Percentiles rank a stretch among this genome's conserved stretches.
These are phyloP conservation scores for Catocala fraxini DNA, from an alignment of 2,888 invertebrate genomes.

Conservation along the genomic window DNA sequence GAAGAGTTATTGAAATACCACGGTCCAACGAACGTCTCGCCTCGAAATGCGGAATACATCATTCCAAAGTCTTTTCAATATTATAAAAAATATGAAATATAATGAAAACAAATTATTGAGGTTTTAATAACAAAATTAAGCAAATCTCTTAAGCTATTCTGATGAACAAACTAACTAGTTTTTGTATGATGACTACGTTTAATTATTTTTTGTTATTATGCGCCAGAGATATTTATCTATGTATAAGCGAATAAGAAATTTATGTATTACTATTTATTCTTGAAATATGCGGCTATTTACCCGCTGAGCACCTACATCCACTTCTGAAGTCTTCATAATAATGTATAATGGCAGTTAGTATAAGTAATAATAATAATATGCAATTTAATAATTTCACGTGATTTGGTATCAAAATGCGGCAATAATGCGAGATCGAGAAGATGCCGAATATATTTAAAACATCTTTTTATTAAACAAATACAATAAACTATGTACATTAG, in stretches of 20 bases:
- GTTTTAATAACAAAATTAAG: not conserved
- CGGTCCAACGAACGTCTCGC: too few species aligned
- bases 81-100: too few species aligned
- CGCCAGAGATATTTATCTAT: not conserved
- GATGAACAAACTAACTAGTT: not conserved
- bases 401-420: slow-evolving; percentile 20
- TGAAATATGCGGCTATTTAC: slow-evolving; percentile 4
- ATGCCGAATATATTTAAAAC: slow-evolving; percentile 14
- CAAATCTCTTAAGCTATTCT: not conserved
- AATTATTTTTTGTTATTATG: not conserved
- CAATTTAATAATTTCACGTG: slow-evolving; percentile 9
- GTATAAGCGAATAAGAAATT: slow-evolving; percentile 8
- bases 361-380: slow-evolving; percentile 4
- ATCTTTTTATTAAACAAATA: slow-evolving; percentile 29
- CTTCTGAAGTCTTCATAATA: not conserved
- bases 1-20: too few species aligned
- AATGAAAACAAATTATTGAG: not conserved
- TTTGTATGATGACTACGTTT: not conserved
- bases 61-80: too few species aligned
- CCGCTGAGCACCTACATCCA: slow-evolving; percentile 7
- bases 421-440: slow-evolving; percentile 13
- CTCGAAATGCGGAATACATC: too few species aligned
- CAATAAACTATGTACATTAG: slow-evolving; percentile 40
- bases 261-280: not conserved
- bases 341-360: slow-evolving; percentile 8